Conservation (phyloP, 1,140 invertebrate species). For the Nephotettix cincticeps region DNA sequence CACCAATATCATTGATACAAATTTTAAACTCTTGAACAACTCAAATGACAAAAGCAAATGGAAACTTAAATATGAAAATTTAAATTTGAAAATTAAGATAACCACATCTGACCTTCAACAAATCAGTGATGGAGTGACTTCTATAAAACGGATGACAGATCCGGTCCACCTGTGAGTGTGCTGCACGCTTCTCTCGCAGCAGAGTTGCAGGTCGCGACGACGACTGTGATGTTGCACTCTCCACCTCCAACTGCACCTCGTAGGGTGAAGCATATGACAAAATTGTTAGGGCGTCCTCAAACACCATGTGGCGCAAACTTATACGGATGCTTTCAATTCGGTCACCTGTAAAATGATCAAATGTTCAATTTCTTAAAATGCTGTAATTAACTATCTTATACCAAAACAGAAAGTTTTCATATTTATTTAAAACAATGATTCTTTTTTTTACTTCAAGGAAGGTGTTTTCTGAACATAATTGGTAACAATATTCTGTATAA, state of each 20-base stretch:
- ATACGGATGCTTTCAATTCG: conserved; percentile 82
- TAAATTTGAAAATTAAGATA: no score
- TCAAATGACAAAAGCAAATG: background rate
- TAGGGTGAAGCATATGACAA: conserved; percentile 91
- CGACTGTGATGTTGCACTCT: conserved; percentile 48
- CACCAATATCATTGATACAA: no score
- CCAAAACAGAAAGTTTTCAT: no score
- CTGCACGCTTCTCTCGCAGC: conserved; percentile 50
- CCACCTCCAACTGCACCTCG: conserved; percentile 72
- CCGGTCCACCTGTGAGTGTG: conserved; percentile 51
- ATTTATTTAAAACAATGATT: no score
- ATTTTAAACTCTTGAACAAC: background rate
- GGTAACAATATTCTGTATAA: no score
- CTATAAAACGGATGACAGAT: conserved; percentile 66
- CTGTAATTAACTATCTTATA: no score
- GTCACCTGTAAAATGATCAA: conserved; percentile 75
- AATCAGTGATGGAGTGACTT: conserved; percentile 66
- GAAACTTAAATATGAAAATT: background rate
- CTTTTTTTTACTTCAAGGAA: no score
- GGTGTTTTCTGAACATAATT: no score
- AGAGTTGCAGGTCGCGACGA: conserved; percentile 54
- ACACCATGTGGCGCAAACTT: conserved; percentile 83
- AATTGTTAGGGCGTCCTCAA: conserved; percentile 87
- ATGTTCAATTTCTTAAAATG: no score
- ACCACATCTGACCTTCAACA: conserved; percentile 41